Evolutionary conservation across 2,888 invertebrate species (phyloP).

Genomic region (Ennomos erosarius): DNA sequence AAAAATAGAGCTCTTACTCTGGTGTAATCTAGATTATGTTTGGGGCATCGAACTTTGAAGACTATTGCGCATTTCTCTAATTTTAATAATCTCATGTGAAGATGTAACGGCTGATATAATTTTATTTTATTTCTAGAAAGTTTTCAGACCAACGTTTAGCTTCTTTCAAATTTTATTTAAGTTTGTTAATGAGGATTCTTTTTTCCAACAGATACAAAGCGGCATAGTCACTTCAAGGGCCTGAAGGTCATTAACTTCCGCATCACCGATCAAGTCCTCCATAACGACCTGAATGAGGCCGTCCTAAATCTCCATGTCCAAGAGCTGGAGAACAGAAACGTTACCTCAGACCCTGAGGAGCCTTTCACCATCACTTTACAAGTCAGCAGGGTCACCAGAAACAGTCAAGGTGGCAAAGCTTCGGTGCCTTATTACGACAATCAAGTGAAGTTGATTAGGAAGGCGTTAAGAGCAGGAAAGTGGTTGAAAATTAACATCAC

Average conservation of each 20-base stretch:
- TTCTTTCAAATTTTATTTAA: neutral
- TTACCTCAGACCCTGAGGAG: slow-evolving; percentile 65
- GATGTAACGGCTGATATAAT: neutral
- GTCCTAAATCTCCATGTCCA: slow-evolving; percentile 89
- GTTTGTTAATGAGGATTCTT: neutral
- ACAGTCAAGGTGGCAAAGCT: slow-evolving; percentile 71
- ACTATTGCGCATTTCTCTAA: too few species aligned
- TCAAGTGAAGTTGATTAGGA: slow-evolving; percentile 78
- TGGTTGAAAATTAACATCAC: slow-evolving; percentile 92
- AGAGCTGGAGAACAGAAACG: slow-evolving; percentile 70
- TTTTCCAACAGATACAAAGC: slow-evolving; percentile 84
- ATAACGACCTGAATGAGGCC: slow-evolving; percentile 89
- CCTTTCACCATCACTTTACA: slow-evolving; percentile 70
- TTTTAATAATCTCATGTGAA: too few species aligned
- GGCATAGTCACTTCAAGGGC: slow-evolving; percentile 88
- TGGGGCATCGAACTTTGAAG: slow-evolving; percentile 36
- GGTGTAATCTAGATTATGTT: slow-evolving; percentile 29
- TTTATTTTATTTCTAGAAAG: too few species aligned
- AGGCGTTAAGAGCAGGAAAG: slow-evolving; percentile 82
- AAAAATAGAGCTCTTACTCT: slow-evolving; percentile 19
- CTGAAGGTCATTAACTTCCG: slow-evolving; percentile 89
- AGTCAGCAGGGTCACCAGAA: slow-evolving; percentile 73
- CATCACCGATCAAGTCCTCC: slow-evolving; percentile 88
- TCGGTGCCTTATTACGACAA: slow-evolving; percentile 72
- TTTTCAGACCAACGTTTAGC: too few species aligned